phyloP scores from a whole-genome alignment of 2,797 vertebrate genomes.

The Myotis vivesi region DNA sequence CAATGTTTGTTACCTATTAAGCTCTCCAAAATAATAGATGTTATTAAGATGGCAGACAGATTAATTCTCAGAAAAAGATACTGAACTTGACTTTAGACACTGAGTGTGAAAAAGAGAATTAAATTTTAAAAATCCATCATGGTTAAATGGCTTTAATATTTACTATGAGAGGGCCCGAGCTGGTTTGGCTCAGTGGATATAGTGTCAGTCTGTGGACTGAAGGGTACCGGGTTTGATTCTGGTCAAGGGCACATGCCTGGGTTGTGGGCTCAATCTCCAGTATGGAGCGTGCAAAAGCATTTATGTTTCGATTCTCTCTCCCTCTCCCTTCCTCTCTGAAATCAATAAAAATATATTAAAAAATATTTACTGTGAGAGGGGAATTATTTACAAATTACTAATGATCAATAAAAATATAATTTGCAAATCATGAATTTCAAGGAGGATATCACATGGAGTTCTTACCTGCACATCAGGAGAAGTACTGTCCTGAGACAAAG shows the following conservation, averaged over 20 bases:
- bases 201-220: no score
- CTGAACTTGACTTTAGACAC: background rate
- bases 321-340: no score
- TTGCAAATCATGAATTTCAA: background rate
- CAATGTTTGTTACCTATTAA: background rate
- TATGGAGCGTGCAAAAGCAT: no score
- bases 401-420: background rate
- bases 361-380: background rate
- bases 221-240: no score
- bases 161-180: background rate
- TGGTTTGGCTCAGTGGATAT: no score
- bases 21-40: background rate
- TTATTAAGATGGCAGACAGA: background rate
- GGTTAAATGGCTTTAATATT: conserved; percentile 39
- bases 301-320: no score
- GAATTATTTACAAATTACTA: background rate
- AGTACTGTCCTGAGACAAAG: conserved; percentile 94
- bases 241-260: no score
- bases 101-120: background rate
- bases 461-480: conserved; percentile 95
- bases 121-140: conserved; percentile 30
- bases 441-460: background rate
- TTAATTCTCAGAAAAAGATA: conserved; percentile 29
- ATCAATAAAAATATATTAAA: no score
- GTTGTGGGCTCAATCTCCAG: no score